These are phyloP conservation scores for Porites divaricata DNA, from an alignment of 92 coral and sea anemone species.

Conservation along the genomic window DNA sequence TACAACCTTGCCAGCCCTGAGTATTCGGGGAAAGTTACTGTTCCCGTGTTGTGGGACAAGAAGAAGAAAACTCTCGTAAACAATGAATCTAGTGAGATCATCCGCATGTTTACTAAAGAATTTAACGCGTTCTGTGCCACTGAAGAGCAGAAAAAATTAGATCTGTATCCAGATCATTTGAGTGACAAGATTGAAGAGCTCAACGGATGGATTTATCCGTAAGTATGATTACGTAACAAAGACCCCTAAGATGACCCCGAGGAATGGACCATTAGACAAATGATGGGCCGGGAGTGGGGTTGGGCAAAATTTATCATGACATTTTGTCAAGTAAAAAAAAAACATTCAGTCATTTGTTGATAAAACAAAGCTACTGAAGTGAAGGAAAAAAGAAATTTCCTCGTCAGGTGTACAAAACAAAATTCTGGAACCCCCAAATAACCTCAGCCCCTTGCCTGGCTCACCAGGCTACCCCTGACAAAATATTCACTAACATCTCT, in stretches of 20 bases:
- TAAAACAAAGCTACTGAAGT: too few relatives aligned
- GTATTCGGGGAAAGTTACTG: constrained; percentile 71
- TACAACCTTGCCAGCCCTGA: constrained; percentile 68
- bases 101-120: constrained; percentile 89
- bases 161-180: constrained; percentile 75
- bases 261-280: background rate
- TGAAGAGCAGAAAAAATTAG: constrained; percentile 81
- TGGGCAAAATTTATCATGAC: too few relatives aligned
- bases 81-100: constrained; percentile 92
- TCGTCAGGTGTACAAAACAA: too few relatives aligned
- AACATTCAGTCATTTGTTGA: too few relatives aligned
- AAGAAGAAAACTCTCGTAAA: constrained; percentile 75
- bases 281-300: background rate
- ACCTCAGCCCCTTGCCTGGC: too few relatives aligned
- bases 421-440: too few relatives aligned
- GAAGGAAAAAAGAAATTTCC: too few relatives aligned
- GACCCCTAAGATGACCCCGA: too few relatives aligned
- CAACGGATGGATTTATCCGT: constrained; percentile 92
- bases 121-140: constrained; percentile 88
- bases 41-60: constrained; percentile 90
- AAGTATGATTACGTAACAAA: constrained; percentile 29
- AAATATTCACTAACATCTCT: too few relatives aligned
- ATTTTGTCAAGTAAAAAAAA: too few relatives aligned
- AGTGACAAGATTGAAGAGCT: constrained; percentile 79
- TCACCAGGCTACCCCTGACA: too few relatives aligned